Base-by-base conservation (phyloP, 2,797 vertebrate species). In the Alosa sapidissima region DNA sequence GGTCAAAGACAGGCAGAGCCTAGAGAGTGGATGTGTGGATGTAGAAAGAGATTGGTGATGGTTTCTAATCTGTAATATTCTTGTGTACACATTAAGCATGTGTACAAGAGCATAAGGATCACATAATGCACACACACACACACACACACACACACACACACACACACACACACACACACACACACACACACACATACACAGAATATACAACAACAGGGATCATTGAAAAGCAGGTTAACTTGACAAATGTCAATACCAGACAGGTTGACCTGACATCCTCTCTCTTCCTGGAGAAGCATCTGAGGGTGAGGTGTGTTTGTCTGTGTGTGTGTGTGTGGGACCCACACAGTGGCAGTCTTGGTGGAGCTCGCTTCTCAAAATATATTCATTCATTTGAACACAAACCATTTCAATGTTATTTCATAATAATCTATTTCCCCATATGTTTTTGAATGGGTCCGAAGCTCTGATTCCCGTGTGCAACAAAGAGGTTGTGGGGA, bases 271-370 rank as follows among this genome's bases (percentile, higher is more conserved):
- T 90, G 89, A 90, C 88, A 92, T 87, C 87, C 89, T 91, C 60
- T 28, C 93, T 92, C 89, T 90, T 91, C 92, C 81, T 91, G n/a
- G 51, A 48, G n/a, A 5, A 68, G 11, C 88, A 89, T 36, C 75
- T 7, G 88, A 91, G 21, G 82, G 54, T 68, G 19, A 3, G 54
- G 48, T 54, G 84, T 81, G 16, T 13, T n/a, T 51, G 28, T 78
- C 14, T 47, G 72, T 78, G 14, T 75, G 28, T 75, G 47, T 47
- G 55, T 60, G 55, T 60, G 55, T n/a, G 21, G 41, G 41, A 41
- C 41, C 41, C 41, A 41, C 41, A 41, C 41, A 24, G 55, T 60
- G 13, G 4, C 19, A 19, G 55, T 16, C 19, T 6, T 24, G 60
- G 60, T 10, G n/a, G 24, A 1, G 6, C n/a, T 28, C 1, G 60